These are phyloP conservation scores for Tuberolachnus salignus DNA, from an alignment of 2,888 invertebrate species.

Conservation along the genomic window DNA sequence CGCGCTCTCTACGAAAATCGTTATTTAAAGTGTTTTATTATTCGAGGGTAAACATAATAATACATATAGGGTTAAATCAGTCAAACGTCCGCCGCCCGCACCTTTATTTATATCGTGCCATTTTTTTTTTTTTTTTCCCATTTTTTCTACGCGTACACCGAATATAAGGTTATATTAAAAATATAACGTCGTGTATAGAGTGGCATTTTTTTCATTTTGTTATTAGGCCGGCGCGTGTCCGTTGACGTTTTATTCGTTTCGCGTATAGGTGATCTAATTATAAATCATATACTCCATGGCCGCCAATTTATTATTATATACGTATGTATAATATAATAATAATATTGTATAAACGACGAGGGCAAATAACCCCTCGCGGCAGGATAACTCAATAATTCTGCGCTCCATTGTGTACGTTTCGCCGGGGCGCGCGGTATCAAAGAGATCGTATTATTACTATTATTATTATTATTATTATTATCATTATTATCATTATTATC, in stretches of 20 bases:
- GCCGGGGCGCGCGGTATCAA: background rate
- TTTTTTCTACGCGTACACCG: background rate
- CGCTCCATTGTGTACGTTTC: background rate
- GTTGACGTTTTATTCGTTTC: constrained; percentile 40
- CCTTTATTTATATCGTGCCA: constrained; percentile 21
- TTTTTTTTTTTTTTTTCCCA: too few relatives aligned
- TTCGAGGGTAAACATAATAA: constrained; percentile 21
- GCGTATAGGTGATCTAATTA: constrained; percentile 31
- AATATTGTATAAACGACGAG: background rate
- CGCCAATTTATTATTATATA: constrained; percentile 16
- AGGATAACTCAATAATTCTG: constrained; percentile 40
- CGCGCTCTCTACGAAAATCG: background rate
- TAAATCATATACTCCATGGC: constrained; percentile 12
- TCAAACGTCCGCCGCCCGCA: constrained; percentile 2
- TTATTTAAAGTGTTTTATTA: constrained; percentile 29
- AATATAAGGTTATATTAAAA: constrained; percentile 29
- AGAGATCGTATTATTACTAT: too few relatives aligned
- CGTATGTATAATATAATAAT: background rate
- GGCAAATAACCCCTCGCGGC: constrained; percentile 31
- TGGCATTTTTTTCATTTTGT: constrained; percentile 38
- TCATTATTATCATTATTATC: too few relatives aligned
- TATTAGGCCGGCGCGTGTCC: constrained; percentile 48
- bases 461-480: too few relatives aligned
- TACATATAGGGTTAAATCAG: constrained; percentile 35
- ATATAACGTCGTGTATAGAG: background rate